Conservation (phyloP, 30 jellyfish, hydroid and myxozoan genomes). For the Cassiopea andromeda region DNA sequence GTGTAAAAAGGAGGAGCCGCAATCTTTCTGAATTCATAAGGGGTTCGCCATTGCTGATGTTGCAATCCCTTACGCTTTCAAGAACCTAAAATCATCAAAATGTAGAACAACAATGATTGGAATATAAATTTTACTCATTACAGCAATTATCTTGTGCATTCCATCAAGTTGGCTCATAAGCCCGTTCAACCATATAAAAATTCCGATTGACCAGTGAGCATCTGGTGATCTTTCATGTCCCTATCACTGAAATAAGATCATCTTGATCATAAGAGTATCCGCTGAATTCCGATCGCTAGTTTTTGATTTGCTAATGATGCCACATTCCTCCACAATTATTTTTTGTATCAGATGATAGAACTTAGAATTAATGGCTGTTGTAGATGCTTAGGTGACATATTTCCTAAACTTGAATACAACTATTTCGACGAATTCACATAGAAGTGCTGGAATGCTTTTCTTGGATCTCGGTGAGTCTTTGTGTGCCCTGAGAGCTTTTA, state of each 20-base stretch:
- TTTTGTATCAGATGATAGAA: not conserved
- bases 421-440: not conserved
- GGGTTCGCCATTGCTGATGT: too few relatives aligned
- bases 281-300: not conserved
- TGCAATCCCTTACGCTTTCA: too few relatives aligned
- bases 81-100: too few relatives aligned
- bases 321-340: not conserved
- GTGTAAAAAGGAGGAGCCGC: too few relatives aligned
- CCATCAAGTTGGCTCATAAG: conserved; percentile 19
- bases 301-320: not conserved
- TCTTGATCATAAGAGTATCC: conserved; percentile 9
- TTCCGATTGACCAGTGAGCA: conserved; percentile 63
- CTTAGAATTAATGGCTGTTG: not conserved
- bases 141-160: not conserved
- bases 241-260: conserved; percentile 51
- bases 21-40: too few relatives aligned
- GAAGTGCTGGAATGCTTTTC: conserved; percentile 17
- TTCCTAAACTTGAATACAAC: not conserved
- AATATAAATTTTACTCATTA: not conserved
- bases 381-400: not conserved
- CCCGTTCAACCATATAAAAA: conserved; percentile 59
- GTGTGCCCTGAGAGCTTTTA: not conserved
- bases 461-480: conserved; percentile 32
- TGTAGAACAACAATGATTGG: not conserved
- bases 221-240: conserved; percentile 61